Percentiles rank a stretch among this genome's conserved stretches.
These are phyloP conservation scores for Philonicus albiceps DNA, from an alignment of 2,888 invertebrate genomes.

Conservation along the genomic window DNA sequence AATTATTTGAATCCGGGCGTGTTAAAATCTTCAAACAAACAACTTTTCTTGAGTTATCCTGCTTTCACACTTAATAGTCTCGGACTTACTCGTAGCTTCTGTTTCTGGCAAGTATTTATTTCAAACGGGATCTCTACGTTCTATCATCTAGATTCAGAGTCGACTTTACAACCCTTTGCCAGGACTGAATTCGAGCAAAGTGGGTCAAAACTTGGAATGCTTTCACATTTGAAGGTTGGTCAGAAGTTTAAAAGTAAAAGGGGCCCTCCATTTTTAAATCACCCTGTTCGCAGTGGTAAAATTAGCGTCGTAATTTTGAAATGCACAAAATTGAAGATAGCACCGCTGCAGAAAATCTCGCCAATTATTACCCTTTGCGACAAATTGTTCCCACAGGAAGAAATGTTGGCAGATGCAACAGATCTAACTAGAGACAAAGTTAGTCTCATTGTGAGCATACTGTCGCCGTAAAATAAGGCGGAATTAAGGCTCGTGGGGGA, in stretches of 20 bases:
- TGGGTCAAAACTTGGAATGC: background rate
- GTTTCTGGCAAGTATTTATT: background rate
- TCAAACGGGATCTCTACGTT: background rate
- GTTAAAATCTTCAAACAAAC: background rate
- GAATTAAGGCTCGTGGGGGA: background rate
- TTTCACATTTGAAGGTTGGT: background rate
- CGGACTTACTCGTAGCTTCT: background rate
- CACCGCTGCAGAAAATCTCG: background rate
- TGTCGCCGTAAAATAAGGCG: background rate
- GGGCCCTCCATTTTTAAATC: background rate
- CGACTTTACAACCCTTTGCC: background rate
- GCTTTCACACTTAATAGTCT: background rate
- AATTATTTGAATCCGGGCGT: background rate
- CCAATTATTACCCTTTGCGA: background rate
- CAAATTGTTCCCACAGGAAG: background rate
- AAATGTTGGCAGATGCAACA: background rate
- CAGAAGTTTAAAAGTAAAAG: background rate
- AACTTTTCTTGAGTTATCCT: background rate
- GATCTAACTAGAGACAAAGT: background rate
- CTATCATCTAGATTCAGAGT: background rate
- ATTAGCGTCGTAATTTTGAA: background rate
- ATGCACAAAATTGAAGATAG: background rate
- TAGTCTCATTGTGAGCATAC: background rate
- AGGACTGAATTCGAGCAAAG: background rate
- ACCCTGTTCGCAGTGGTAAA: background rate